Evolutionary conservation across 2,888 invertebrate genomes (phyloP).

Genomic region (Hypercompe scribonia): DNA sequence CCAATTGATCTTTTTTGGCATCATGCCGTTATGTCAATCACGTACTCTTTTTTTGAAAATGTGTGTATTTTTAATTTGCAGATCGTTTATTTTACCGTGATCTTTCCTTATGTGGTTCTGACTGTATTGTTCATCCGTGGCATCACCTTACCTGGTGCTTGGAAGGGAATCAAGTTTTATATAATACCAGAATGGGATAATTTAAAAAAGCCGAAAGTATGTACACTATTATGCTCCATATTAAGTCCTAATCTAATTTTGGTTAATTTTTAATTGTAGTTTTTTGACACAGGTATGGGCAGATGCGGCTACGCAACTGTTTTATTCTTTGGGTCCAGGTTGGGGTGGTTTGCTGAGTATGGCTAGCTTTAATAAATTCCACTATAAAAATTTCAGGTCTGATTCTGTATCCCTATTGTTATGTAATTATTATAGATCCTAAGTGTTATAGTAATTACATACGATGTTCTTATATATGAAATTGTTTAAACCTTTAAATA

Average conservation of each 20-base stretch:
- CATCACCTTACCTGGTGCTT: conserved; percentile 92
- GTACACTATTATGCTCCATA: conserved; percentile 13
- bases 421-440: neutral
- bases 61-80: conserved; percentile 55
- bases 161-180: conserved; percentile 91
- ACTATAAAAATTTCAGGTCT: conserved; percentile 89
- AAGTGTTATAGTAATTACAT: neutral
- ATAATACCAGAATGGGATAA: conserved; percentile 93
- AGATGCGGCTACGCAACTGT: conserved; percentile 97
- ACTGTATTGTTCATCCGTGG: conserved; percentile 91
- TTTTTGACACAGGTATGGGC: conserved; percentile 91
- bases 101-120: conserved; percentile 93
- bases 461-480: neutral
- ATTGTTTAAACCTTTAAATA: too few relatives aligned
- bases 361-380: conserved; percentile 93
- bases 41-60: conserved; percentile 41
- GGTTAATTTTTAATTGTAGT: neutral
- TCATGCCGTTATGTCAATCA: conserved; percentile 62
- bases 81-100: conserved; percentile 94
- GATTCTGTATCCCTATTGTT: neutral
- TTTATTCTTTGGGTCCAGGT: conserved; percentile 95
- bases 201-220: conserved; percentile 90
- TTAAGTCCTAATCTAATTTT: conserved; percentile 2
- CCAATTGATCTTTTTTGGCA: conserved; percentile 58
- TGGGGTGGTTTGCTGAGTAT: conserved; percentile 95